phyloP scores from a whole-genome alignment of 2,888 invertebrate genomes.

The Cataglyphis rosenhaueri region DNA sequence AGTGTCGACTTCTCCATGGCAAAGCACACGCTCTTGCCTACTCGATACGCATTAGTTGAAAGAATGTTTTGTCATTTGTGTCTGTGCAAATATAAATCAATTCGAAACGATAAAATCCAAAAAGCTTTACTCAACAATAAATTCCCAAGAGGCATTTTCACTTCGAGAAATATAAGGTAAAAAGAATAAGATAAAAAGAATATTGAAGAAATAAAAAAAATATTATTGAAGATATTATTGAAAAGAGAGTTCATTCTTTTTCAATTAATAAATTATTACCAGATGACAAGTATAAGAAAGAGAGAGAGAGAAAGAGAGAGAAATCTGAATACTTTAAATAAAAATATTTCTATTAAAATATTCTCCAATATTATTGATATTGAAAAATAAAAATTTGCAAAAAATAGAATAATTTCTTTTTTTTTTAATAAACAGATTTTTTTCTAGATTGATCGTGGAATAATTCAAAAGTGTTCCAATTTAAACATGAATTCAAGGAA shows the following conservation, averaged over 20 bases:
- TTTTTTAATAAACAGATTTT: neutral
- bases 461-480: neutral
- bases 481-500: neutral
- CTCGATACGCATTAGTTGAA: neutral
- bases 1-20: neutral
- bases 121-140: neutral
- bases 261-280: neutral
- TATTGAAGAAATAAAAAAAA: too few species aligned
- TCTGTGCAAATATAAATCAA: constrained; percentile 8
- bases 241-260: neutral
- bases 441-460: neutral
- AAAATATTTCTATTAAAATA: neutral
- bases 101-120: neutral
- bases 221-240: neutral
- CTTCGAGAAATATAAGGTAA: neutral
- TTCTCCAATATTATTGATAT: neutral
- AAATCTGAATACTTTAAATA: neutral
- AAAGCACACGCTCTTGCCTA: neutral
- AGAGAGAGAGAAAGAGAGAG: constrained; percentile 1
- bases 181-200: too few species aligned
- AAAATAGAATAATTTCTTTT: neutral
- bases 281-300: neutral
- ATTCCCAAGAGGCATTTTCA: neutral
- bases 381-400: neutral
- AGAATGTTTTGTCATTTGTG: neutral